These are phyloP conservation scores for Macrotus californicus DNA, from an alignment of 2,113 vertebrate species.

Conservation along the genomic window DNA sequence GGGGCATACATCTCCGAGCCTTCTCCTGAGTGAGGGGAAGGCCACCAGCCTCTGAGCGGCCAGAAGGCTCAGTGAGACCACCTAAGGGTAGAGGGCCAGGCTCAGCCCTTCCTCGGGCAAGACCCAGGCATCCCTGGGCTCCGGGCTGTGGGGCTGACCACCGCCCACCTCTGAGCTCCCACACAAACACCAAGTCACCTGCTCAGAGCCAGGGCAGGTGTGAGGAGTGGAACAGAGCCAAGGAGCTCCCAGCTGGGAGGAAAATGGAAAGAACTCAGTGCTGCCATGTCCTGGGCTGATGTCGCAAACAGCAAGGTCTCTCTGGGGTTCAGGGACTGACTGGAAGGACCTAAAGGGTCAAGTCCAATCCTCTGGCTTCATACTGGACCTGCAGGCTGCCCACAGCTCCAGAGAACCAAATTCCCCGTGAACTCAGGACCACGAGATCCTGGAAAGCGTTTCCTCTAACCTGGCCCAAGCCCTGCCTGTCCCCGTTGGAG, in stretches of 20 bases:
- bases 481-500: not conserved
- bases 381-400: not conserved
- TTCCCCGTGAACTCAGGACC: not conserved
- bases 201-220: not conserved
- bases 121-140: not conserved
- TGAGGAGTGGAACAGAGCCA: accelerated
- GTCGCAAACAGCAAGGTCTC: not conserved
- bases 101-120: not conserved
- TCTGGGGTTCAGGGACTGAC: not conserved
- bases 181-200: not conserved
- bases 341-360: not conserved
- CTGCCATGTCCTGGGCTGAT: not conserved
- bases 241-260: not conserved
- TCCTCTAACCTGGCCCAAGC: not conserved
- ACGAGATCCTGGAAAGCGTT: not conserved
- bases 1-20: not conserved
- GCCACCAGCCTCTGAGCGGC: not conserved
- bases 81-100: not conserved
- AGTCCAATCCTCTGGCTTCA: not conserved
- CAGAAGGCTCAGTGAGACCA: not conserved
- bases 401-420: not conserved
- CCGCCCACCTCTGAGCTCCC: not conserved
- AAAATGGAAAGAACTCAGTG: accelerated
- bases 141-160: not conserved
- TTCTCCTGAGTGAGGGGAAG: not conserved